These are phyloP conservation scores for Parnassius glacialis DNA, from an alignment of 2,888 invertebrate genomes.

Conservation along the genomic window DNA sequence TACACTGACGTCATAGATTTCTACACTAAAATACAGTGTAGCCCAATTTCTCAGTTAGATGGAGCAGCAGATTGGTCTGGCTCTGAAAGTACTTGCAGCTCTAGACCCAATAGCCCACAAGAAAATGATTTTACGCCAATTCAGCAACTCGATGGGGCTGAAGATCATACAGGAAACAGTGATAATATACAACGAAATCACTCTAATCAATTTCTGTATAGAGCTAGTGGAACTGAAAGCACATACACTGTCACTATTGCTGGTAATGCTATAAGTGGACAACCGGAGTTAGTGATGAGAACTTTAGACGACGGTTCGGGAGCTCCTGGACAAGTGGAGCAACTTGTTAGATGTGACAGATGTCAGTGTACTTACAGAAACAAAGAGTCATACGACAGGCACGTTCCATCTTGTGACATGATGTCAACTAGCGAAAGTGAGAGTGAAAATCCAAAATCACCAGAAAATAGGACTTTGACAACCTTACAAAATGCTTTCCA, in stretches of 20 bases:
- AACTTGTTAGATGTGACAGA: slow-evolving; percentile 91
- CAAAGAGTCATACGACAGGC: slow-evolving; percentile 89
- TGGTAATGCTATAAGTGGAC: slow-evolving; percentile 74
- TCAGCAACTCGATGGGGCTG: slow-evolving; percentile 86
- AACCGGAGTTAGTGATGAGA: slow-evolving; percentile 70
- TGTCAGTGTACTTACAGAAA: slow-evolving; percentile 94
- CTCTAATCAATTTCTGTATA: slow-evolving; percentile 68
- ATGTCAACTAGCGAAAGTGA: slow-evolving; percentile 91
- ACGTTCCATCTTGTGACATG: slow-evolving; percentile 88
- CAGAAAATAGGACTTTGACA: slow-evolving; percentile 75
- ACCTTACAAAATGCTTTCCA: slow-evolving; percentile 77
- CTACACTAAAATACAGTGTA: slow-evolving; percentile 77
- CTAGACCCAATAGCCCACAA: slow-evolving; percentile 67
- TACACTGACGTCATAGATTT: slow-evolving; percentile 77
- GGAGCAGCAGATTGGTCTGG: slow-evolving; percentile 86
- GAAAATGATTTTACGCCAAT: slow-evolving; percentile 73
- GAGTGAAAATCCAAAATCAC: slow-evolving; percentile 84
- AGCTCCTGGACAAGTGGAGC: slow-evolving; percentile 78
- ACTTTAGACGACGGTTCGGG: slow-evolving; percentile 64
- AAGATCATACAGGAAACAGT: slow-evolving; percentile 76
- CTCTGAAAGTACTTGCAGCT: slow-evolving; percentile 74
- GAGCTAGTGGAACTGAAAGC: slow-evolving; percentile 73
- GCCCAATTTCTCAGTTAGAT: slow-evolving; percentile 85
- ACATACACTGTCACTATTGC: slow-evolving; percentile 75
- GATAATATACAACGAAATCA: slow-evolving; percentile 62